phyloP scores from a whole-genome alignment of 2,113 vertebrate species.

The Lamprotornis superbus region DNA sequence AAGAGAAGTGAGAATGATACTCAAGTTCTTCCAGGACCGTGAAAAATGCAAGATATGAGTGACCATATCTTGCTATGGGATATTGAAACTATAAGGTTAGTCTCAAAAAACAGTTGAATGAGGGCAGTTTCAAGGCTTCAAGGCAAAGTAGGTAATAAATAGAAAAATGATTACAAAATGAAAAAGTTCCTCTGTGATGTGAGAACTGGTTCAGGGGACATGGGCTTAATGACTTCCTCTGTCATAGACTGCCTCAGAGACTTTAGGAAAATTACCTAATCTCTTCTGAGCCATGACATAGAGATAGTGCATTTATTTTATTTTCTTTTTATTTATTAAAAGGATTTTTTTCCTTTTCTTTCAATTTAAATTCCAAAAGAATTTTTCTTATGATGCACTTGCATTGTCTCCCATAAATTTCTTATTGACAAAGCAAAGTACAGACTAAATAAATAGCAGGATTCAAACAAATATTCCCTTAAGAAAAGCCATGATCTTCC shows the following conservation, averaged over 20 bases:
- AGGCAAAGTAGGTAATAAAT: conserved; percentile 43
- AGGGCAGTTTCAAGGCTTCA: conserved; percentile 26
- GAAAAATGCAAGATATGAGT: conserved; percentile 22
- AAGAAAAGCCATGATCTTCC: neutral
- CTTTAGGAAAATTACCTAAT: conserved; percentile 32
- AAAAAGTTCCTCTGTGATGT: conserved; percentile 13
- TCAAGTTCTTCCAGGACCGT: conserved; percentile 10
- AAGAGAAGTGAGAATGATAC: conserved; percentile 34
- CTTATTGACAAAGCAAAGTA: neutral
- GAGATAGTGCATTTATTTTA: neutral
- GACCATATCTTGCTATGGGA: neutral
- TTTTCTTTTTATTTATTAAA: neutral
- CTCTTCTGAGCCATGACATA: neutral
- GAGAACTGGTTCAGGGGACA: neutral
- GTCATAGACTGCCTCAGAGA: conserved; percentile 28
- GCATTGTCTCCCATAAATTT: neutral
- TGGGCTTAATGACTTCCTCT: conserved; percentile 23
- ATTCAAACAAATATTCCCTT: neutral
- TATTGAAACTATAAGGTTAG: conserved; percentile 1
- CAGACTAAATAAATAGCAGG: neutral
- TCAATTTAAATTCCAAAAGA: neutral
- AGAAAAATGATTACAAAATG: conserved; percentile 42
- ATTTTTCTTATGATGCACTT: neutral
- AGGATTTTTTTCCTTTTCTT: neutral
- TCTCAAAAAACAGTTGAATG: conserved; percentile 1